Percentiles rank a stretch among this genome's conserved stretches.
Conservation (phyloP, 1,140 invertebrate genomes). For the Drosophila ironensis region DNA sequence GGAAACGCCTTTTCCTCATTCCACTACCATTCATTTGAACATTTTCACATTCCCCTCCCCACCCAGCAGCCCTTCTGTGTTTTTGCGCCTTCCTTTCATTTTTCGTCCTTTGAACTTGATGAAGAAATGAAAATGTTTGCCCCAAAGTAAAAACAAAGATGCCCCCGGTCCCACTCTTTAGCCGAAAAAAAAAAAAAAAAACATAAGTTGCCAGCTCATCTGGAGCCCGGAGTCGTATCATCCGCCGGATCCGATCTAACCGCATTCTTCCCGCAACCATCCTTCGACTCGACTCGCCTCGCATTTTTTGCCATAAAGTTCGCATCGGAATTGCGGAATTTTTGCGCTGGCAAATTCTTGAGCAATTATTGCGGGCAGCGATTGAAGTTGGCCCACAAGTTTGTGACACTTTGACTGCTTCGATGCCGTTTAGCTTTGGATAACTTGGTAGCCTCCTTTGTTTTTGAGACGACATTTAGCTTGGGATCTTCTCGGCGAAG, state of each 20-base stretch:
- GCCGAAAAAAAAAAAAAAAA: not conserved
- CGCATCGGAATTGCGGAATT: not conserved
- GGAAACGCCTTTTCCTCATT: not conserved
- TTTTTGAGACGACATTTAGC: not conserved
- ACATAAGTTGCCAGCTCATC: not conserved
- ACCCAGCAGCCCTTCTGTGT: not conserved
- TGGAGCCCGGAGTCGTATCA: not conserved
- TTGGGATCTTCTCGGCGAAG: not conserved
- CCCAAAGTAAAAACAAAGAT: conserved; percentile 14
- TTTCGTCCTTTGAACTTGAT: conserved; percentile 27
- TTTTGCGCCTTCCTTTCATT: not conserved
- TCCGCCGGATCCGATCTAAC: not conserved
- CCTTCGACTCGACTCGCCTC: no score
- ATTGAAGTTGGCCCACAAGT: conserved; percentile 4
- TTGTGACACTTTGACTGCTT: conserved; percentile 14
- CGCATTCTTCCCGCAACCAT: no score
- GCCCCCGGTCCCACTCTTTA: no score
- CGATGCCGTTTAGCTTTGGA: not conserved
- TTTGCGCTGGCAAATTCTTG: not conserved
- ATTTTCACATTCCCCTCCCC: not conserved
- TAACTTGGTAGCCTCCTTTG: not conserved
- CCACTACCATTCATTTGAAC: not conserved
- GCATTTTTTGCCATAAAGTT: not conserved
- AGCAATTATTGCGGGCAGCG: conserved; percentile 18
- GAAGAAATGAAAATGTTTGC: conserved; percentile 27